These are phyloP conservation scores for Dryobates pubescens DNA, from an alignment of 2,797 vertebrate genomes.

Conservation along the genomic window DNA sequence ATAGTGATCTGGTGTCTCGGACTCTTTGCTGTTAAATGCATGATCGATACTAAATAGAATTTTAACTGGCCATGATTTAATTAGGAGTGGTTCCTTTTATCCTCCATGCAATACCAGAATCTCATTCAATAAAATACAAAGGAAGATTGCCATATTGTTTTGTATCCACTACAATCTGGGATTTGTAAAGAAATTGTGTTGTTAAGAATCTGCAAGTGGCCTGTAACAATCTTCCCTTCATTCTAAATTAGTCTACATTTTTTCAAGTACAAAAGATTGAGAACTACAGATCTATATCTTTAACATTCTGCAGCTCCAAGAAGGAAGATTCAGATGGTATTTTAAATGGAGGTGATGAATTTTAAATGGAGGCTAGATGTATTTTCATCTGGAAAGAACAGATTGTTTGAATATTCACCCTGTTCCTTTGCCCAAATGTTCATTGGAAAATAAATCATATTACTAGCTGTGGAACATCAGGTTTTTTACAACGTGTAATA, in stretches of 20 bases:
- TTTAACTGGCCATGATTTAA: slow-evolving; percentile 70
- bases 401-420: neutral
- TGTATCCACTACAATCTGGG: neutral
- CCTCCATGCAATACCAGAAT: slow-evolving; percentile 25
- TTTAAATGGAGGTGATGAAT: neutral
- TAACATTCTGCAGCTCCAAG: neutral
- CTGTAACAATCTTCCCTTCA: neutral
- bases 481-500: neutral
- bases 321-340: neutral
- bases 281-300: neutral
- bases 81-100: slow-evolving; percentile 62
- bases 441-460: neutral
- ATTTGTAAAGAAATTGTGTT: neutral
- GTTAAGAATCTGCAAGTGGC: neutral
- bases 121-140: neutral
- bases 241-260: neutral
- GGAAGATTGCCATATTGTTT: neutral
- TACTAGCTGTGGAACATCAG: neutral
- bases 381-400: neutral
- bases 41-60: slow-evolving; percentile 71
- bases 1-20: slow-evolving; percentile 49
- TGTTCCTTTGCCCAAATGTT: neutral
- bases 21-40: slow-evolving; percentile 63
- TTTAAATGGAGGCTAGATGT: neutral
- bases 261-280: neutral